A percentile compares a stretch with the other conserved stretches of the same genome.
phyloP scores from a whole-genome alignment of 2,113 vertebrate genomes.

The Dicerorhinus sumatrensis region DNA sequence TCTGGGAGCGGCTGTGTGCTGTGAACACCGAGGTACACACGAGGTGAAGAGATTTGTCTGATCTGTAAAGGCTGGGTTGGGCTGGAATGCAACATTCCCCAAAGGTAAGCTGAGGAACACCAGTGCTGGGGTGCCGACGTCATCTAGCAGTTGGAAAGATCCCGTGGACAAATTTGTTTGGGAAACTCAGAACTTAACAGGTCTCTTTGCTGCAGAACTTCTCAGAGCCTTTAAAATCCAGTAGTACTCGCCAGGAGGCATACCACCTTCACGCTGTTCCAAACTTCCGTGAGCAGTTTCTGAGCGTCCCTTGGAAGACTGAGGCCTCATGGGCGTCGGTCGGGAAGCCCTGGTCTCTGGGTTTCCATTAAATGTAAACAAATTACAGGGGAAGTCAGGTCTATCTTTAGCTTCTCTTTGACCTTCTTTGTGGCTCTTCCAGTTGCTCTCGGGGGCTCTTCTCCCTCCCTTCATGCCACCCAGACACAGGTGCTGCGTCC shows the following conservation, averaged over 20 bases:
- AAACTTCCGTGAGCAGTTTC: neutral
- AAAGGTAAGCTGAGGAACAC: neutral
- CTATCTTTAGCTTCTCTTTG: neutral
- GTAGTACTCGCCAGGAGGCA: neutral
- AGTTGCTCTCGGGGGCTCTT: neutral
- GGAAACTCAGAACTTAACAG: neutral
- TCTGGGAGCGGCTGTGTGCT: neutral
- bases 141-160: neutral
- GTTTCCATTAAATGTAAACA: neutral
- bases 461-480: no score
- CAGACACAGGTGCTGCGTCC: no score
- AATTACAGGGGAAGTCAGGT: neutral
- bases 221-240: neutral
- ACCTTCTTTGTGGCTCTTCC: neutral
- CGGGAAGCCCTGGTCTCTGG: neutral
- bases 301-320: neutral
- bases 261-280: neutral
- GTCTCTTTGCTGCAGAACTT: neutral
- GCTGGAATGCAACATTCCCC: neutral
- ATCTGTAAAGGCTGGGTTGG: neutral
- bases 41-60: neutral
- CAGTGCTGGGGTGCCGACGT: no score
- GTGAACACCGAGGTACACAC: fast-evolving
- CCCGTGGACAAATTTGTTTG: neutral
- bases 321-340: fast-evolving